Percentiles rank a stretch among this genome's conserved stretches.
Conservation (phyloP, 2,888 invertebrate genomes). For the Cataglyphis livida region DNA sequence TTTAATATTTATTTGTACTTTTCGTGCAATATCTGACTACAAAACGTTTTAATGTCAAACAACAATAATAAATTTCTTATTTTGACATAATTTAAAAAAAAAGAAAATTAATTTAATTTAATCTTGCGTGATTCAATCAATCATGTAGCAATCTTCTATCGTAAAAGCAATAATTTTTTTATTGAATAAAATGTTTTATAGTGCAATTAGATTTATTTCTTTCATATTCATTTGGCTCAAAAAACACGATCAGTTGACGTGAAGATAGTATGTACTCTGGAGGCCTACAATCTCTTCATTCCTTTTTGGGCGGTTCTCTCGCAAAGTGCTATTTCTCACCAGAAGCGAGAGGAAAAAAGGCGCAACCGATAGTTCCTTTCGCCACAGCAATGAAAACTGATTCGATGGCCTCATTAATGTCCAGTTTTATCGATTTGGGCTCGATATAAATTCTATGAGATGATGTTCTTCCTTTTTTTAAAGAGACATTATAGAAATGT, state of each 20-base stretch:
- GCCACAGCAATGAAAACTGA: slow-evolving; percentile 78
- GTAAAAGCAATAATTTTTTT: not conserved
- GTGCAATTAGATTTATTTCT: slow-evolving; percentile 5
- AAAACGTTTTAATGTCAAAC: not conserved
- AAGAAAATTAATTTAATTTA: not conserved
- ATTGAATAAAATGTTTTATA: not conserved
- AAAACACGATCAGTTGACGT: slow-evolving; percentile 17
- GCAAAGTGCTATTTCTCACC: slow-evolving; percentile 64
- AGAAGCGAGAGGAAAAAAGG: slow-evolving; percentile 46
- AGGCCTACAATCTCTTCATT: slow-evolving; percentile 58
- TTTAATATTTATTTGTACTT: not conserved
- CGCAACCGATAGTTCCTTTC: slow-evolving; percentile 72
- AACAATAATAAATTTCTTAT: not conserved
- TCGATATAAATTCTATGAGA: slow-evolving; percentile 70
- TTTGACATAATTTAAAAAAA: not conserved
- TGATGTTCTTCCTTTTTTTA: slow-evolving; percentile 36
- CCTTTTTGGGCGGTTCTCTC: slow-evolving; percentile 69
- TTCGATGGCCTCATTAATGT: slow-evolving; percentile 84
- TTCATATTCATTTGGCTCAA: slow-evolving; percentile 18
- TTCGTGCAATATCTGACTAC: not conserved
- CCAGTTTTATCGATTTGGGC: slow-evolving; percentile 82
- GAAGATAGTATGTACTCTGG: slow-evolving; percentile 27
- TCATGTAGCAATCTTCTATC: not conserved
- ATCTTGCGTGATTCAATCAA: not conserved
- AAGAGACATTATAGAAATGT: slow-evolving; percentile 53